A percentile compares a stretch with the other conserved stretches of the same genome.
phyloP scores from a whole-genome alignment of 2,797 vertebrate species.

The Lithobates sylvaticus region DNA sequence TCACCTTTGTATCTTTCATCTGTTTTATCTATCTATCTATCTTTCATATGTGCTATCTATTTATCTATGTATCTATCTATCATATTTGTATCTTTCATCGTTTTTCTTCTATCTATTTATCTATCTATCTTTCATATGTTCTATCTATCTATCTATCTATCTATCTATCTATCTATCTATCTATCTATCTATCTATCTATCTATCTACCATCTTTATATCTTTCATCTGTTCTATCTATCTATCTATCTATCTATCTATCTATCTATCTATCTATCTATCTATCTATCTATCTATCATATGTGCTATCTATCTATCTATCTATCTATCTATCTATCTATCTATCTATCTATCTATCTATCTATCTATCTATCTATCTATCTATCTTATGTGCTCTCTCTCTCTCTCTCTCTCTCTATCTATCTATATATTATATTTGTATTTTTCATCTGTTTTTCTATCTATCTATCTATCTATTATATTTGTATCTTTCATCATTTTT shows the following conservation, averaged over 20 bases:
- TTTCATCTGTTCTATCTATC: background rate
- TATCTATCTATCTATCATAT: background rate
- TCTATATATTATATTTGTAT: background rate
- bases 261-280: background rate
- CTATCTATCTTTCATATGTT: too few species aligned
- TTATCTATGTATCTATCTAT: background rate
- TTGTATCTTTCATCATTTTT: background rate
- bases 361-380: constrained; percentile 5
- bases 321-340: background rate
- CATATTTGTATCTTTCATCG: too few species aligned
- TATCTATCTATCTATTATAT: background rate
- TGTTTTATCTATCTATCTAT: too few species aligned
- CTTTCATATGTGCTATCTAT: background rate
- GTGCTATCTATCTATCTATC: background rate
- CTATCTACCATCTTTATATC: background rate
- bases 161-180: too few species aligned
- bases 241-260: constrained; percentile 7
- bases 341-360: constrained; percentile 10
- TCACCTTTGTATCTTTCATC: background rate
- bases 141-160: too few species aligned
- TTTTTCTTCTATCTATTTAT: too few species aligned
- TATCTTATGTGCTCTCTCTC: constrained; percentile 1
- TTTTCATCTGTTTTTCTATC: background rate
- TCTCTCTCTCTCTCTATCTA: background rate
- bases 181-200: too few species aligned